These are phyloP conservation scores for Carcharodon carcharias DNA, from an alignment of 2,797 vertebrate species.

Conservation along the genomic window DNA sequence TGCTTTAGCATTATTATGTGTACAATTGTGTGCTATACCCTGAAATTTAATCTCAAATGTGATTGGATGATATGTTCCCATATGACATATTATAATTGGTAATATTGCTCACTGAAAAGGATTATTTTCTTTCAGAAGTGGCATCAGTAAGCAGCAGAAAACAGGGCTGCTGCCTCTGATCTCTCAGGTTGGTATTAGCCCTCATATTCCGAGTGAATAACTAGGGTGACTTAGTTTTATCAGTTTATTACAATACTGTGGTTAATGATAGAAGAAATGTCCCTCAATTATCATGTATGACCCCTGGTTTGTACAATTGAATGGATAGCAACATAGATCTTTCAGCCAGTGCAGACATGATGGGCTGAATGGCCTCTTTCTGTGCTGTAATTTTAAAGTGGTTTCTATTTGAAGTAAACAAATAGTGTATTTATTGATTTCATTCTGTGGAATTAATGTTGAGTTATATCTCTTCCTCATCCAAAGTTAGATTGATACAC, in stretches of 20 bases:
- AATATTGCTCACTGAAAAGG: too few relatives aligned
- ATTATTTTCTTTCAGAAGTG: neutral
- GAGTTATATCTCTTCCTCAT: neutral
- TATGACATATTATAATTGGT: neutral
- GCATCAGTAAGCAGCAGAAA: neutral
- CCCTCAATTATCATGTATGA: neutral
- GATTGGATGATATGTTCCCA: constrained; percentile 1
- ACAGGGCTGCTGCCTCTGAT: neutral
- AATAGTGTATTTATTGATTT: neutral
- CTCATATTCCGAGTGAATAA: neutral
- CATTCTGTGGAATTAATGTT: neutral
- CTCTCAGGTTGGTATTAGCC: neutral
- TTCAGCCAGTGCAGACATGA: too few relatives aligned
- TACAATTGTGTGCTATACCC: neutral
- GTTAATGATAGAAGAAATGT: neutral
- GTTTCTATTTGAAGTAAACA: neutral
- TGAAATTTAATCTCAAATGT: neutral
- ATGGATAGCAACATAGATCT: neutral
- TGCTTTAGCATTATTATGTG: neutral
- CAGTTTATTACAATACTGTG: neutral
- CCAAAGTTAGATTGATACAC: neutral
- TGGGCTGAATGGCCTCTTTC: too few relatives aligned
- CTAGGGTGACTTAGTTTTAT: neutral
- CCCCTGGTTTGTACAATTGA: neutral
- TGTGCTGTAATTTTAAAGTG: too few relatives aligned